phyloP scores from a whole-genome alignment of 2,888 invertebrate species.

The Octonoba sinensis region DNA sequence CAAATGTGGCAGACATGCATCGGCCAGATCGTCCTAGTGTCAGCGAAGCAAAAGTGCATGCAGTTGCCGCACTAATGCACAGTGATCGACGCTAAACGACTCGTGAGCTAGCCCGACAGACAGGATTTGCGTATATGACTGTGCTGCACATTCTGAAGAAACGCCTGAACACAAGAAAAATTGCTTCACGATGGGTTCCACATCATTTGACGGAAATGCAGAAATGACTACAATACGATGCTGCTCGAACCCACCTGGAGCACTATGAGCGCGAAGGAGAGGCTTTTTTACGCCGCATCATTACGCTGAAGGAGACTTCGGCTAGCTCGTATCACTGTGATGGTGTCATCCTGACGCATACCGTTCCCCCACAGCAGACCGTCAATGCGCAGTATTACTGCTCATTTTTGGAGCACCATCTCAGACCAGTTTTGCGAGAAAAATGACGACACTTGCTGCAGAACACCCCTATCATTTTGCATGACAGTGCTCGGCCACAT shows the following conservation, averaged over 20 bases:
- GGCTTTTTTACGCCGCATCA: neutral
- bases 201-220: neutral
- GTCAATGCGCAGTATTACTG: too few relatives aligned
- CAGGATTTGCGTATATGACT: neutral
- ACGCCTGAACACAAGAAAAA: neutral
- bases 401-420: too few relatives aligned
- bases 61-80: too few relatives aligned
- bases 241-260: neutral
- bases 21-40: too few relatives aligned
- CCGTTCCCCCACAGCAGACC: slow-evolving; percentile 1
- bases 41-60: too few relatives aligned
- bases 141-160: neutral
- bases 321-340: neutral
- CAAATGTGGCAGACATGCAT: neutral
- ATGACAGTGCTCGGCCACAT: too few relatives aligned
- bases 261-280: neutral
- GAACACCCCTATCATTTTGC: too few relatives aligned
- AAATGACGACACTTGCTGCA: too few relatives aligned
- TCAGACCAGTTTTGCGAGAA: too few relatives aligned
- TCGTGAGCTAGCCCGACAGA: neutral
- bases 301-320: neutral
- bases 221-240: neutral
- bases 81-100: neutral
- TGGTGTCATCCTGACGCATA: slow-evolving; percentile 8
- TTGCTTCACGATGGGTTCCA: too few relatives aligned